A percentile compares a stretch with the other conserved stretches of the same genome.
phyloP scores from a whole-genome alignment of 1,140 invertebrate genomes.

The Sesamia nonagrioides region DNA sequence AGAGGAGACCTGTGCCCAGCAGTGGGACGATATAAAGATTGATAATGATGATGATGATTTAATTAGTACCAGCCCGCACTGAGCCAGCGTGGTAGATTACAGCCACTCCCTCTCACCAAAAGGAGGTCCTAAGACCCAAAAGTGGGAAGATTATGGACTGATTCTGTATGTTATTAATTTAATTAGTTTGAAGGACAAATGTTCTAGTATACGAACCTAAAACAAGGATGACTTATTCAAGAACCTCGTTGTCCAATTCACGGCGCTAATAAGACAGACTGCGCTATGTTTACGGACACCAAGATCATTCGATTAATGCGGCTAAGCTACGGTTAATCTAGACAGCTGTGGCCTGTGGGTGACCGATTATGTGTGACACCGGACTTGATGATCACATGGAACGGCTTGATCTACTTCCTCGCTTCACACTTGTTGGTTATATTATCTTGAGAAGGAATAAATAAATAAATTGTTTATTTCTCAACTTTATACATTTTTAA shows the following conservation, averaged over 20 bases:
- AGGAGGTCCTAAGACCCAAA: too few relatives aligned
- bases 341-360: background rate
- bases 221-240: background rate
- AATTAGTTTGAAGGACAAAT: too few relatives aligned
- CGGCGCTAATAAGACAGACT: constrained; percentile 1
- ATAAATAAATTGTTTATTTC: too few relatives aligned
- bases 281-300: background rate
- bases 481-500: too few relatives aligned
- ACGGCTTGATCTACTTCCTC: background rate
- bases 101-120: too few relatives aligned
- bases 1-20: too few relatives aligned
- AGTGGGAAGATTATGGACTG: too few relatives aligned
- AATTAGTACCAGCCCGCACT: too few relatives aligned
- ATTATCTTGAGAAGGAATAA: background rate
- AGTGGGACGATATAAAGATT: too few relatives aligned
- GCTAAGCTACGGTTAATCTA: constrained; percentile 7
- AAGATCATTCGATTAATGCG: constrained; percentile 37
- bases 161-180: too few relatives aligned
- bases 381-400: background rate
- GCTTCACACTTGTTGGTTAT: background rate
- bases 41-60: too few relatives aligned
- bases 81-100: too few relatives aligned
- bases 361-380: constrained; percentile 37
- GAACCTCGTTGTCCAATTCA: background rate
- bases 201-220: background rate